Evolutionary conservation across 2,888 invertebrate species (phyloP), one percentile per base, ranked within the genome.

Genomic region (Eupsilia transversa): DNA sequence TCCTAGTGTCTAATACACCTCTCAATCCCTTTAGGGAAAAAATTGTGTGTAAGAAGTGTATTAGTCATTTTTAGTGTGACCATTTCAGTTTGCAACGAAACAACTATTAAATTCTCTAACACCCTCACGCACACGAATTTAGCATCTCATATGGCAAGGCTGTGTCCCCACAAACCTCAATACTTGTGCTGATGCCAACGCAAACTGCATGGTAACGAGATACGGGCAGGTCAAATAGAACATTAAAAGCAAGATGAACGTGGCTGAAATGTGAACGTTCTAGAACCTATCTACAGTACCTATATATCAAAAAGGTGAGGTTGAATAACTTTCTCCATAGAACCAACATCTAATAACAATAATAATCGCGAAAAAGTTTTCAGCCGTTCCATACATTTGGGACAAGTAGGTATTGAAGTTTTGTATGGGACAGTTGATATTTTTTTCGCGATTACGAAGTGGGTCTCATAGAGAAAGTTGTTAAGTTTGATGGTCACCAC

Each of bases 151-250:
- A 83, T 33, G 41, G 46, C 49, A 52, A 61, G 82, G 33, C 61
- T 66, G 41, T 76, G 49, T 38, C 17, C 33, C 43, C 54, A 70
- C 78, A 60, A 52, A 77, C 70, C 69, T 43, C 60, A 79, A 79
- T 66, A 60, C 67, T 69, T 43, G 38, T 59, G 65, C 74, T 83
- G 70, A 74, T 74, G 41, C 65, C 46, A 49, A 80, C 72, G 59
- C 71, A 70, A 72, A 67, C 77, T 77, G 82, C 72, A 81, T 81
- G 67, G 72, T 73, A 81, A 85, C 72, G 82, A 81, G 82, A 76
- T 84, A 82, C 66, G 72, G 72, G 73, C 43, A 59, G 41, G 54
- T 70, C 85, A 83, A 82, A 85, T 66, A 85, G 73, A 85, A 72
- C 46, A 72, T 72, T 60, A 70, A 54, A 54, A 82, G 54, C 63